Base-by-base conservation (phyloP, 2,797 vertebrate genomes). In the Ctenosaura bakeri region DNA sequence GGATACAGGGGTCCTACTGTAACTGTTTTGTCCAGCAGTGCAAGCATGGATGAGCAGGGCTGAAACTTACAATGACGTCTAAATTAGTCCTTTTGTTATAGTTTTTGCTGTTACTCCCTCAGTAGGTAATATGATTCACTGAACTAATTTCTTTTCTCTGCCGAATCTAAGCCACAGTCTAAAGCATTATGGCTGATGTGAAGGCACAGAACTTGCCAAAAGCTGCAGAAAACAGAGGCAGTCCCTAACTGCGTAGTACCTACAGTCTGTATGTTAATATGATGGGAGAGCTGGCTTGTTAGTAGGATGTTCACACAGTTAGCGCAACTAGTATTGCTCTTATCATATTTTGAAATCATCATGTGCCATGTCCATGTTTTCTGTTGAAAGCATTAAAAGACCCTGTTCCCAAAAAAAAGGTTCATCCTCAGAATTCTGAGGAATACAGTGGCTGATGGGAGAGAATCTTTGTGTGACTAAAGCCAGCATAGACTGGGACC, bases 41-140 rank as follows among this genome's bases (percentile, higher is more conserved):
- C 26, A 1, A 66, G 10, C 6, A 71, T 56, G 26, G 32, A 77
- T 52, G 46, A 64, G 29, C 42, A n/a, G 3, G 26, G 10, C 29
- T 0, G 0, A 10, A 64, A 22, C 20, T 6, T 3, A 0, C 35
- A 38, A 0, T 88, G 81, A 69, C n/a, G 79, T 71, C 29, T 6
- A n/a, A 18, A 83, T 83, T 0, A 0, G 0, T 0, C 0, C 1
- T 83, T 87, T 78, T 42, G 4, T 29, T 1, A 5, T 14, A 18
- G 59, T 62, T 62, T 18, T 4, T 62, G 59, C 59, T 24, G 56
- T 71, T 88, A 69, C 54, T 64, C 26, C 59, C 69, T 64, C 6
- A 1, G 22, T 52, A 16, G n/a, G 50, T 64, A 77, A 46, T 90
- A 69, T 32, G 4, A 9, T 81, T 88, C 77, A 52, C 52, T 66